Percentiles rank a stretch among this genome's conserved stretches.
These are phyloP conservation scores for Drosophila paucipuncta DNA, from an alignment of 2,888 invertebrate genomes.

Conservation along the genomic window DNA sequence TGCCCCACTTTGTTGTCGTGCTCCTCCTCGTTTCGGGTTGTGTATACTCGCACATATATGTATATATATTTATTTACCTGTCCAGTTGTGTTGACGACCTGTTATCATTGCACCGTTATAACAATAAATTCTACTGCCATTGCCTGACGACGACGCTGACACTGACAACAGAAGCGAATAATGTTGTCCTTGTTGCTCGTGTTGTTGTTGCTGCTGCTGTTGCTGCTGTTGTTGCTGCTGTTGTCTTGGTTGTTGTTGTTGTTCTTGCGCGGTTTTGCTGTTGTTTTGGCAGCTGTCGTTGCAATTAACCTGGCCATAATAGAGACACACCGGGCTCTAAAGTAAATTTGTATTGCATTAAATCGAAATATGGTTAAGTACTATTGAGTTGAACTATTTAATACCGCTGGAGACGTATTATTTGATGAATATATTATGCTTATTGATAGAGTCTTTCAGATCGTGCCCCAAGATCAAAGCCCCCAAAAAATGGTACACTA, in stretches of 20 bases:
- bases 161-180: constrained; percentile 57
- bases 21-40: not conserved
- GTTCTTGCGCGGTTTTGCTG: constrained; percentile 64
- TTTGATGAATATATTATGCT: not conserved
- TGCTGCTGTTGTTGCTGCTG: constrained; percentile 45
- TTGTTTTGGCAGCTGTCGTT: constrained; percentile 78
- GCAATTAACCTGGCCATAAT: constrained; percentile 78
- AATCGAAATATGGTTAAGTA: constrained; percentile 17
- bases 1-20: not conserved
- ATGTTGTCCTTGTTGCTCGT: constrained; percentile 44
- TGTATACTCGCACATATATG: constrained; percentile 19
- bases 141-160: constrained; percentile 42
- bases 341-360: constrained; percentile 54
- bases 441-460: not conserved
- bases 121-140: constrained; percentile 71
- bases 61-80: constrained; percentile 61
- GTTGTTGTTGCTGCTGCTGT: constrained; percentile 4
- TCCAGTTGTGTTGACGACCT: constrained; percentile 72
- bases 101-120: constrained; percentile 76
- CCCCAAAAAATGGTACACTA: not conserved
- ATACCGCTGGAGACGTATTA: not conserved
- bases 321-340: constrained; percentile 63
- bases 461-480: constrained; percentile 54
- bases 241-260: constrained; percentile 45
- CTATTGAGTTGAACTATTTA: constrained; percentile 11